Evolutionary conservation across 2,888 invertebrate species (phyloP), one percentile per base, ranked within the genome.

Genomic region (Blastobasis adustella): DNA sequence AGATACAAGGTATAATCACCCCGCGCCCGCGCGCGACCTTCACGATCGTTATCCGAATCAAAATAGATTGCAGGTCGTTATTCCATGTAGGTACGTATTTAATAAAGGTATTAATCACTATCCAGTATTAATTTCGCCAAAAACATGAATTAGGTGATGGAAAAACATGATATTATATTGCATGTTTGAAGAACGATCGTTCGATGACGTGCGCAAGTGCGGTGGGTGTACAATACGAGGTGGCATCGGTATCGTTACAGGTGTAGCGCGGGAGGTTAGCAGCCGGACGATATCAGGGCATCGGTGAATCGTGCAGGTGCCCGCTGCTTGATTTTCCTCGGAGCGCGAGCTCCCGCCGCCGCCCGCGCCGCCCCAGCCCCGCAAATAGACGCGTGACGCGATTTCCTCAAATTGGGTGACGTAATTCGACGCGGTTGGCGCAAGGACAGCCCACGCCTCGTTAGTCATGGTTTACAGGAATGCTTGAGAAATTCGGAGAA

Each of bases 1-100:
- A 73, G 73, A 70, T 71, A 77, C 73, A 70, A 73, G 63, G 83
- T 81, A 65, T 77, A 71, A 76, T 80, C 71, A 82, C 81, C 82
- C 68, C 68, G 64, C 57, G 55, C 59, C 65, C 61, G 66, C 55
- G 23, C 23, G 58, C 73, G 80, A 78, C 79, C 77, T 81, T 76
- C 61, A 67, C 66, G 73, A 72, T 73, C 74, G 67, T 67, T 73
- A 73, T 71, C 70, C 73, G 73, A 76, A 73, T 67, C 66, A 59
- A 73, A 75, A 74, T 71, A 73, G 68, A 71, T 71, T 66, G 54
- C 58, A 59, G 62, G 63, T 66, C 63, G 63, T 54, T 58, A 58
- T 47, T 47, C 49, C 37, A 40, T 10, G 6, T 23, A 23, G 23
- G 23, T 23, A 23, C 23, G 23, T 23, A 23, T 23, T 23, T 23